Base-by-base conservation (phyloP, 1,140 invertebrate species). In the Megathymus violae region DNA sequence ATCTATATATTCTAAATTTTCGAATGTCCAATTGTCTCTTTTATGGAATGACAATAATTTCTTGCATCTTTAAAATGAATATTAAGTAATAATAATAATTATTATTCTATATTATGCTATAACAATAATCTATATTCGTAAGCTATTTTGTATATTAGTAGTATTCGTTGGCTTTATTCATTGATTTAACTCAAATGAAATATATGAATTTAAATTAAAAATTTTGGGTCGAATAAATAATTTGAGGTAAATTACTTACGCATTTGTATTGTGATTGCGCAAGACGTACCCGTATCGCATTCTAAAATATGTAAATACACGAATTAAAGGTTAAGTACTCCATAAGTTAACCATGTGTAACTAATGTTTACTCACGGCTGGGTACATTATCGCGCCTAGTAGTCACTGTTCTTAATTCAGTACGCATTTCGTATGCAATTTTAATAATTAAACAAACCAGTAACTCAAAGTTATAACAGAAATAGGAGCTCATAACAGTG, bases 211-310 rank as follows among this genome's bases (percentile, higher is more conserved):
- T 22, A 31, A 31, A 31, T 7, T 4, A 3, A 7, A 9, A 7
- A 31, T 31, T 44, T 47, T 22, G 19, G 6, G 7, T 46, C 17
- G 41, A 14, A 34, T 36, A 44, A 14, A 11, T 60, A 48, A 10
- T 13, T 46, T 13, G 10, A 16, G 15, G 10, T 31, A 7, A 36
- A 9, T 47, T 89, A 91, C 87, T 89, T 85, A 89, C 87, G 77
- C 85, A 89, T 88, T 74, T 88, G 87, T 80, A 88, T 89, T 50
- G 88, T 89, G 78, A 89, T 88, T 79, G 84, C 83, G 73, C 87
- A 88, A 88, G 85, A 80, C 16, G 84, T 88, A 77, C 85, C 80
- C 76, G 88, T 86, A 89, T 88, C 85, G 72, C 78, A 86, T 83
- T 88, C 84, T 89, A 89, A 78, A 89, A 89, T 78, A 69, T 77